Conservation (phyloP, 2,797 vertebrate species). For the Steatocranus sp. region DNA sequence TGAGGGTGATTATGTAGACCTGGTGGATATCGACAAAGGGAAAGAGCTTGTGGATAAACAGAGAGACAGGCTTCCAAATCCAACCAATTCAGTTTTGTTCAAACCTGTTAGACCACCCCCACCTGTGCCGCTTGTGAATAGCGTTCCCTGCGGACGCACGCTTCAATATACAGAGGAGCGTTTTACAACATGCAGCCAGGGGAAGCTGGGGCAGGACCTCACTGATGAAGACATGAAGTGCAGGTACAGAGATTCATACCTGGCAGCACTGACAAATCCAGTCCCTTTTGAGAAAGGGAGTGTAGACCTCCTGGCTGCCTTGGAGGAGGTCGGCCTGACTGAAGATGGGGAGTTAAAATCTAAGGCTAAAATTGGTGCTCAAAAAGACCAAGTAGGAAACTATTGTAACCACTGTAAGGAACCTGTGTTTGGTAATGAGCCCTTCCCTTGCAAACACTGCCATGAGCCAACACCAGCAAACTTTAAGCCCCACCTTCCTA, state of each 20-base stretch:
- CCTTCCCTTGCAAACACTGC: slow-evolving; percentile 12
- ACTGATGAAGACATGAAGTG: slow-evolving; percentile 62
- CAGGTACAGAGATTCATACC: slow-evolving; percentile 80
- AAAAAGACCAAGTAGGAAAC: slow-evolving; percentile 11
- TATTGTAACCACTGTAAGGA: slow-evolving; percentile 44
- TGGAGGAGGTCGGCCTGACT: slow-evolving; percentile 68
- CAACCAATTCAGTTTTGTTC: slow-evolving; percentile 29
- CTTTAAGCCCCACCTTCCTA: neutral
- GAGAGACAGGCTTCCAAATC: slow-evolving; percentile 19
- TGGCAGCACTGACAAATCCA: slow-evolving; percentile 79
- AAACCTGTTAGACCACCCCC: slow-evolving; percentile 63
- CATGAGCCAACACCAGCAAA: slow-evolving; percentile 4
- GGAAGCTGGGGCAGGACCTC: slow-evolving; percentile 52
- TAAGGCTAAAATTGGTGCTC: slow-evolving; percentile 7
- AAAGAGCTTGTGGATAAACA: slow-evolving; percentile 50
- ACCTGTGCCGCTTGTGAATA: slow-evolving; percentile 36
- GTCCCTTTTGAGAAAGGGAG: slow-evolving; percentile 70
- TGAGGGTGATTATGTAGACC: slow-evolving; percentile 91
- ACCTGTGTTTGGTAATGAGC: slow-evolving; percentile 7
- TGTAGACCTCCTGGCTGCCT: slow-evolving; percentile 61
- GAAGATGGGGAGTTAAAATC: slow-evolving; percentile 48
- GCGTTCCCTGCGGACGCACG: slow-evolving; percentile 20
- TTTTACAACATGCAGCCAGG: slow-evolving; percentile 65
- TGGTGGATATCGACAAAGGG: slow-evolving; percentile 79
- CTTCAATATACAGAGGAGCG: slow-evolving; percentile 55